Percentiles rank a stretch among this genome's conserved stretches.
Conservation (phyloP, 2,113 vertebrate genomes). For the Danionella cerebrum region DNA sequence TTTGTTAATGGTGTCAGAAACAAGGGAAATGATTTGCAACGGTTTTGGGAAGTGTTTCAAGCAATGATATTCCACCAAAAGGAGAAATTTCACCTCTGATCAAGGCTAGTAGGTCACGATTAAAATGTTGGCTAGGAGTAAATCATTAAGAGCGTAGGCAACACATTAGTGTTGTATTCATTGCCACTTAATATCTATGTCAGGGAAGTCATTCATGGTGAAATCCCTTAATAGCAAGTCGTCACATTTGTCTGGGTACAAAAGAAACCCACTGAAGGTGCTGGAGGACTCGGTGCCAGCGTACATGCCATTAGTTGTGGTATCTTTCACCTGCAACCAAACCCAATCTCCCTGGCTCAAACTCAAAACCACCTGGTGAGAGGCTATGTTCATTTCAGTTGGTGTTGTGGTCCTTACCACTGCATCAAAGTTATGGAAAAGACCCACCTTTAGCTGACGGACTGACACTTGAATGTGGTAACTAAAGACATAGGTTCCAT, state of each 20-base stretch:
- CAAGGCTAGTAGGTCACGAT: too few species aligned
- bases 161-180: not conserved
- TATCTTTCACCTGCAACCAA: constrained; percentile 58
- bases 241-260: constrained; percentile 57
- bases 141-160: not conserved
- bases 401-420: constrained; percentile 48
- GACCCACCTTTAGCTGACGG: constrained; percentile 47
- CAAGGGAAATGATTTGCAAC: too few species aligned
- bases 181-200: constrained; percentile 4
- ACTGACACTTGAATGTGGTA: constrained; percentile 42
- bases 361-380: constrained; percentile 53
- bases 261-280: constrained; percentile 59
- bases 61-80: too few species aligned
- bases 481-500: constrained; percentile 61
- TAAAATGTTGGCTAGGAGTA: not conserved
- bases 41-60: too few species aligned
- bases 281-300: constrained; percentile 44
- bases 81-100: too few species aligned
- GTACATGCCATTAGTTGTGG: constrained; percentile 48
- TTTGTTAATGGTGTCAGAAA: too few species aligned
- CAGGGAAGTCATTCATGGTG: fast-evolving
- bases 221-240: constrained; percentile 22
- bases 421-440: constrained; percentile 50
- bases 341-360: constrained; percentile 46
- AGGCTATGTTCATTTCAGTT: constrained; percentile 35